Evolutionary conservation across 2,888 invertebrate genomes (phyloP), one percentile per base, ranked within the genome.

Genomic region (Rhopalosiphum nymphaeae): DNA sequence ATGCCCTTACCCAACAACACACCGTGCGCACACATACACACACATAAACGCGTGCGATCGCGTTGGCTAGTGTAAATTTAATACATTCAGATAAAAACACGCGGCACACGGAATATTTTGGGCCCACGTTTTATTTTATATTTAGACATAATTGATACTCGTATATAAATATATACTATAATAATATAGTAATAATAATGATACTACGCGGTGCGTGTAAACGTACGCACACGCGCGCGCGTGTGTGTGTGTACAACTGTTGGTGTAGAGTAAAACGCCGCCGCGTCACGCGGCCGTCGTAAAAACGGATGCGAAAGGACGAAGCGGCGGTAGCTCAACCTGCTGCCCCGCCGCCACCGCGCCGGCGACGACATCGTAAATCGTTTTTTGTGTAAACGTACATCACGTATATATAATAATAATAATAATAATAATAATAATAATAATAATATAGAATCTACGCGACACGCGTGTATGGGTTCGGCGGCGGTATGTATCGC

Each of bases 1-100:
- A 94, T 94, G 94, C 90, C 94, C 94, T 94, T 94, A 91, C 94
- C 89, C 94, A 94, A 94, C 90, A 94, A 89, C 89, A 85, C 61
- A 29, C 57, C 53, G 88, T 9, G 29, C 57, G 61, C 44, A 57
- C 57, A 89, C 57, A 93, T 42, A 53, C 53, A 49, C 67, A 88
- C 16, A 92, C 46, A 49, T 44, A 53, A 13, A 10, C 53, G 13
- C 49, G 36, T 78, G 78, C 78, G 61, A 36, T 36, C 44, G 46
- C 61, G 25, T n/a, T 46, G 90, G 61, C 67, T n/a, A 91, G 57
- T 88, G 92, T 92, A 89, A 93, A 93, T 53, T 53, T 53, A 53
- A 53, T 93, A 89, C 84, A 46, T 89, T 57, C 25, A 86, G 86
- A 91, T 57, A 85, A 86, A 94, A 94, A 94, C 93, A 49, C 86